Percentiles rank a stretch among this genome's conserved stretches.
These are phyloP conservation scores for Campoplex nolae DNA, from an alignment of 2,888 invertebrate species.

Conservation along the genomic window DNA sequence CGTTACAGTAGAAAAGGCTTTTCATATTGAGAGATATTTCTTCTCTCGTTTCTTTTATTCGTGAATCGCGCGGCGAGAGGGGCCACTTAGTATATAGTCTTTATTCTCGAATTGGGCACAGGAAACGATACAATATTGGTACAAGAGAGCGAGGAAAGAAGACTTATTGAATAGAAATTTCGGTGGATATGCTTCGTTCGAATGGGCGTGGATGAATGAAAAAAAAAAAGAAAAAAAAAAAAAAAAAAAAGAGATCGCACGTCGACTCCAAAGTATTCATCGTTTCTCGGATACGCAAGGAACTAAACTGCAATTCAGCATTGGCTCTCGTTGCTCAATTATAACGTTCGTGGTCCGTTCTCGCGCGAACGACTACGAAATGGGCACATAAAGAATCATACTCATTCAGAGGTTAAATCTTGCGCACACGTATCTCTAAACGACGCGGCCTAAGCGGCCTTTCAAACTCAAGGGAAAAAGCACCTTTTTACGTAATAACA, in stretches of 20 bases:
- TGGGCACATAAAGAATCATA: slow-evolving; percentile 12
- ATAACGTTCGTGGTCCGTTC: slow-evolving; percentile 23
- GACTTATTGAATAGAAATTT: slow-evolving; percentile 45
- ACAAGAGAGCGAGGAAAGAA: slow-evolving; percentile 55
- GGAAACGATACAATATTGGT: slow-evolving; percentile 78
- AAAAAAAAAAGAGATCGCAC: slow-evolving; percentile 48
- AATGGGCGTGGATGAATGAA: slow-evolving; percentile 65
- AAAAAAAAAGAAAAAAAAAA: slow-evolving; percentile 34
- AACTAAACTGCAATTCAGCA: slow-evolving; percentile 49
- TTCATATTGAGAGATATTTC: slow-evolving; percentile 76
- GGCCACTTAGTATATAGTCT: slow-evolving; percentile 67
- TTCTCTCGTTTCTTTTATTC: slow-evolving; percentile 66
- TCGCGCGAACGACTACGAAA: slow-evolving; percentile 4
- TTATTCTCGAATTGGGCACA: slow-evolving; percentile 68
- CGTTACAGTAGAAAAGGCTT: slow-evolving; percentile 61
- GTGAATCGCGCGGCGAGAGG: slow-evolving; percentile 48
- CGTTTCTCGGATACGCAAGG: slow-evolving; percentile 2
- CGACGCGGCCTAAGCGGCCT: neutral
- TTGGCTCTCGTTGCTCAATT: slow-evolving; percentile 49
- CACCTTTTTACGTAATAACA: slow-evolving; percentile 18
- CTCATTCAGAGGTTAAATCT: slow-evolving; percentile 23
- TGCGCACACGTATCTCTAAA: neutral
- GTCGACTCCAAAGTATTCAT: slow-evolving; percentile 36
- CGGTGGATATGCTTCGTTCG: slow-evolving; percentile 67
- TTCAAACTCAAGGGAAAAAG: neutral